A percentile compares a stretch with the other conserved stretches of the same genome.
Evolutionary conservation across 1,140 invertebrate genomes (phyloP).

Genomic region (Penaeus chinensis): DNA sequence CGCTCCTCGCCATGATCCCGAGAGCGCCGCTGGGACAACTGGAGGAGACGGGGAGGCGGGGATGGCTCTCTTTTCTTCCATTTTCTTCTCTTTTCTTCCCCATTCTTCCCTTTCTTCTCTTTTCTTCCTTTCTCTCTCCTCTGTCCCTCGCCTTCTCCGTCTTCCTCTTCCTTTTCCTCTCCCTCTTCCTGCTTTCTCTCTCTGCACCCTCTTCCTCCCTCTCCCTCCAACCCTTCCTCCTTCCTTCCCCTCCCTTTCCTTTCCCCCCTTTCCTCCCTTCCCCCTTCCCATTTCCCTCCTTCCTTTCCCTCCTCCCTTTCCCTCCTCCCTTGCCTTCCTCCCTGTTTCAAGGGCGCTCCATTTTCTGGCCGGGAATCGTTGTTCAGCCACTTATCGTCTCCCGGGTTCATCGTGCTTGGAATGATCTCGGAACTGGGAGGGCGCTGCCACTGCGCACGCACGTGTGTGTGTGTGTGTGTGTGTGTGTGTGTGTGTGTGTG

Average conservation of each 20-base stretch:
- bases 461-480: constrained; percentile 30
- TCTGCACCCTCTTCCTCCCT: background rate
- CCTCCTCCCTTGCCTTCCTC: background rate
- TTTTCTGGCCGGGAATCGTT: no score
- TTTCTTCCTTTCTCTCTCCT: background rate
- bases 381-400: no score
- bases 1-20: no score
- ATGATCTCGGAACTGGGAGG: background rate
- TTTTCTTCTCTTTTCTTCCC: background rate
- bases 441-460: background rate
- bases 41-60: no score
- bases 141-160: background rate
- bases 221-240: background rate
- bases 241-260: background rate
- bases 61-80: no score
- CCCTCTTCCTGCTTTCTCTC: background rate
- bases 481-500: constrained; percentile 17
- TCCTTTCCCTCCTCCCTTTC: background rate
- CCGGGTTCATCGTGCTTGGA: background rate
- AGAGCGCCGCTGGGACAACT: no score
- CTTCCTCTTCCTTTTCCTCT: background rate
- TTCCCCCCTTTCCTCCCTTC: background rate
- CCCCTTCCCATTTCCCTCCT: background rate
- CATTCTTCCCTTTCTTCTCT: background rate
- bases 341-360: background rate